phyloP scores from a whole-genome alignment of 2,797 vertebrate genomes.

The Geotrypetes seraphini region DNA sequence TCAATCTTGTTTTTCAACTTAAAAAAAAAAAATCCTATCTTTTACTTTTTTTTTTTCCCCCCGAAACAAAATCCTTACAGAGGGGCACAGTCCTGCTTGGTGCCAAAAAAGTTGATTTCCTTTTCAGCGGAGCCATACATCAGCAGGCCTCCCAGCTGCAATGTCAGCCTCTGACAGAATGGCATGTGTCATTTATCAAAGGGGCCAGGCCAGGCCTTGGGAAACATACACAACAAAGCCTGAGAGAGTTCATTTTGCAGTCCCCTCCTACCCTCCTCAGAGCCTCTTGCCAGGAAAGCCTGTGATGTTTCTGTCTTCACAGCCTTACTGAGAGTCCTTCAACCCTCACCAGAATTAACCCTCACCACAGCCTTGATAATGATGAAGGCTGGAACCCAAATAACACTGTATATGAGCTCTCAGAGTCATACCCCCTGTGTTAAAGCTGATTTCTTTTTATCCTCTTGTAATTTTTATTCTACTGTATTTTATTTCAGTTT shows the following conservation, averaged over 20 bases:
- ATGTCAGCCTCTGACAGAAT: constrained; percentile 99
- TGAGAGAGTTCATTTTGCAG: constrained; percentile 93
- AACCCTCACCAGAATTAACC: constrained; percentile 58
- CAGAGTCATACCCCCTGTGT: background rate
- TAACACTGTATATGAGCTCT: background rate
- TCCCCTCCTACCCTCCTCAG: constrained; percentile 71
- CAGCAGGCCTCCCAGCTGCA: constrained; percentile 94
- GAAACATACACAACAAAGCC: constrained; percentile 93
- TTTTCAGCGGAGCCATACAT: constrained; percentile 92
- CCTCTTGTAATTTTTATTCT: background rate
- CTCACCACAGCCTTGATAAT: constrained; percentile 27
- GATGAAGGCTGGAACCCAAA: background rate
- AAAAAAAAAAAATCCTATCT: constrained; percentile 65
- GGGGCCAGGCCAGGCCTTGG: constrained; percentile 94
- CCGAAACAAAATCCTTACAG: constrained; percentile 91
- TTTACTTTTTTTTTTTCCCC: constrained; percentile 68
- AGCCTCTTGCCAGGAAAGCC: constrained; percentile 85
- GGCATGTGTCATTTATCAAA: constrained; percentile 99
- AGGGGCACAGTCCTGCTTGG: constrained; percentile 82
- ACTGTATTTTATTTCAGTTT: rapidly evolving
- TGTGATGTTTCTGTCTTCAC: constrained; percentile 83
- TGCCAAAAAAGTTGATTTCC: constrained; percentile 98
- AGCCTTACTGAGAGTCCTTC: constrained; percentile 72
- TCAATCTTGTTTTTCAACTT: constrained; percentile 60
- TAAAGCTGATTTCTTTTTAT: background rate